Conservation (phyloP, 2,888 invertebrate genomes). For the Atrina japonica region DNA sequence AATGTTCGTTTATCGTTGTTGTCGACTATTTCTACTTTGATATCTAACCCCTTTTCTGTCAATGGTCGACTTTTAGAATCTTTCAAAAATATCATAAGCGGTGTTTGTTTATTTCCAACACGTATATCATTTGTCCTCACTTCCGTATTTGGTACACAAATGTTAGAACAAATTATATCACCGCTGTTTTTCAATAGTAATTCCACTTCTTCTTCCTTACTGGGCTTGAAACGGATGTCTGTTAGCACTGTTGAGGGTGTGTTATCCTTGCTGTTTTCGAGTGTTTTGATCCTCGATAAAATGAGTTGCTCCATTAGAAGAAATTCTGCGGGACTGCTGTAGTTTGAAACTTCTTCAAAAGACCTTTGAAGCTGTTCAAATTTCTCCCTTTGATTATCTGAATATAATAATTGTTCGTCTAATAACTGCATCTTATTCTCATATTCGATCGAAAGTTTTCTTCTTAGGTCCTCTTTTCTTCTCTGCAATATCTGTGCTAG, state of each 20-base stretch:
- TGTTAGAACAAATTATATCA: conserved; percentile 56
- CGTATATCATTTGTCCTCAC: conserved; percentile 59
- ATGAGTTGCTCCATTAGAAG: conserved; percentile 56
- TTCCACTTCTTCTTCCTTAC: conserved; percentile 52
- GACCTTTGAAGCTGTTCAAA: conserved; percentile 55
- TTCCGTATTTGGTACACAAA: conserved; percentile 61
- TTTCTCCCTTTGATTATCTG: conserved; percentile 50
- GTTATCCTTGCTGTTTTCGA: conserved; percentile 51
- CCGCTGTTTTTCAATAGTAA: conserved; percentile 56
- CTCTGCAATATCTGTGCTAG: conserved; percentile 55
- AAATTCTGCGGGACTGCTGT: conserved; percentile 61
- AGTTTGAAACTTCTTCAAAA: conserved; percentile 52
- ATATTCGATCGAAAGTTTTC: conserved; percentile 52
- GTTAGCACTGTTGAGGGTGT: conserved; percentile 47
- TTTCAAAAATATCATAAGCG: conserved; percentile 55
- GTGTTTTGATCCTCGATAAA: conserved; percentile 47
- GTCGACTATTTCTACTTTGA: conserved; percentile 55
- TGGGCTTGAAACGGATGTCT: conserved; percentile 54
- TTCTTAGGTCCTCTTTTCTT: conserved; percentile 56
- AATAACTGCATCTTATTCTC: conserved; percentile 58
- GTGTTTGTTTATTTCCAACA: conserved; percentile 56
- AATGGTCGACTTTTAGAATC: conserved; percentile 59
- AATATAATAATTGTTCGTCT: conserved; percentile 52
- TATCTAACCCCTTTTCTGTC: conserved; percentile 55
- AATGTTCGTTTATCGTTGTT: conserved; percentile 47